phyloP scores from a whole-genome alignment of 2,888 invertebrate species.

The Temnothorax unifasciatus region DNA sequence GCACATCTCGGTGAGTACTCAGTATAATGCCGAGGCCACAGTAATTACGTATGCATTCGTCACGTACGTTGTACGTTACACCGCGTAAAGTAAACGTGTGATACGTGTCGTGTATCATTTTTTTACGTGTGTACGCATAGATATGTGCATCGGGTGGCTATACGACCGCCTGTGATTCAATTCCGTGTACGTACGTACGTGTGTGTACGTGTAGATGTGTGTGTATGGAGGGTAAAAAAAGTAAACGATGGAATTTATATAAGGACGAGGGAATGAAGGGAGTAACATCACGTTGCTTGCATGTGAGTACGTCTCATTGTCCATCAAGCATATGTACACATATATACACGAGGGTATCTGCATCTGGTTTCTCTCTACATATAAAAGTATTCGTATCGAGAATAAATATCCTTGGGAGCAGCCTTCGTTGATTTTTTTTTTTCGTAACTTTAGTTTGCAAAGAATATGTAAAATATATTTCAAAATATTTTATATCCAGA shows the following conservation, averaged over 20 bases:
- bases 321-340: conserved; percentile 34
- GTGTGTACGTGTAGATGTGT: background rate
- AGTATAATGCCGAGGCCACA: conserved; percentile 79
- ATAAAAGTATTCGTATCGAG: background rate
- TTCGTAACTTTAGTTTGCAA: background rate
- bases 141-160: conserved; percentile 30
- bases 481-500: background rate
- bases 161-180: conserved; percentile 26
- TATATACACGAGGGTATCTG: conserved; percentile 41
- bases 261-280: conserved; percentile 9
- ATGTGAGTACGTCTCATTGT: conserved; percentile 31
- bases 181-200: background rate
- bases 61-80: conserved; percentile 60
- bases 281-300: conserved; percentile 51
- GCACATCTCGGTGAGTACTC: conserved; percentile 85
- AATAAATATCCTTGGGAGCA: background rate
- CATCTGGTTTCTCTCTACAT: background rate
- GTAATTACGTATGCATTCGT: conserved; percentile 73
- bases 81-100: conserved; percentile 46
- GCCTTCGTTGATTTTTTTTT: background rate
- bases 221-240: conserved; percentile 9
- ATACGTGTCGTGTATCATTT: background rate
- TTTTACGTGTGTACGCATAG: conserved; percentile 29
- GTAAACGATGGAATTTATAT: background rate
- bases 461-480: background rate